Conservation (phyloP, 2,888 invertebrate species). For the Mactromeris polynyma region DNA sequence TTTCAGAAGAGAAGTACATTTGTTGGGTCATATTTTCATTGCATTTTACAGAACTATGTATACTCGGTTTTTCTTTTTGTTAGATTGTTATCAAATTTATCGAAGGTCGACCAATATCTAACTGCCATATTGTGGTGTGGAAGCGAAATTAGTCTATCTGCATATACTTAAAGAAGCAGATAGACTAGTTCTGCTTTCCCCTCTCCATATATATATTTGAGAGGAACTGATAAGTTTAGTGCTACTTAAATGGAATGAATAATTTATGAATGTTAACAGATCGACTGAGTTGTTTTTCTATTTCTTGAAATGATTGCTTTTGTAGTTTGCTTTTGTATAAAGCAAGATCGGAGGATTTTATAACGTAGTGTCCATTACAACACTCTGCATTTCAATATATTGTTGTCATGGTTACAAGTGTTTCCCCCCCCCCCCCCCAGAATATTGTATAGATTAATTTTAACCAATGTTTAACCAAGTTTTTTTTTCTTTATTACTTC, state of each 20-base stretch:
- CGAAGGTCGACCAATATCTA: not conserved
- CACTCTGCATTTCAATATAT: not conserved
- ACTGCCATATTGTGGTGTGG: not conserved
- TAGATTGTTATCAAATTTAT: conserved; percentile 10
- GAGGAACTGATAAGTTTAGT: not conserved
- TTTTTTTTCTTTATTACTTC: too few species aligned
- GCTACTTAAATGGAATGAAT: conserved; percentile 20
- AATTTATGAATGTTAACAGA: conserved; percentile 1
- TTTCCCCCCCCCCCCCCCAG: too few species aligned
- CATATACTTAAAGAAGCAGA: too few species aligned
- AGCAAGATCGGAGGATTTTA: not conserved
- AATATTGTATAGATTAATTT: too few species aligned
- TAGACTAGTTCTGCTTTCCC: too few species aligned
- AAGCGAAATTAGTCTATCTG: not conserved
- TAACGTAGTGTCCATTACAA: not conserved
- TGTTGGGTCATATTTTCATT: not conserved
- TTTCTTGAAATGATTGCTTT: not conserved
- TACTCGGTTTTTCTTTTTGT: not conserved
- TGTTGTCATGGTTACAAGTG: not conserved
- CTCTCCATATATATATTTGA: too few species aligned
- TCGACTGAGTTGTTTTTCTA: not conserved
- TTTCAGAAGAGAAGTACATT: not conserved
- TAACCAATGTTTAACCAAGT: too few species aligned
- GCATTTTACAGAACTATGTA: not conserved
- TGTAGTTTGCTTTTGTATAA: not conserved